Base-by-base conservation (phyloP, 2,888 invertebrate genomes). In the Drosophila diplacantha region DNA sequence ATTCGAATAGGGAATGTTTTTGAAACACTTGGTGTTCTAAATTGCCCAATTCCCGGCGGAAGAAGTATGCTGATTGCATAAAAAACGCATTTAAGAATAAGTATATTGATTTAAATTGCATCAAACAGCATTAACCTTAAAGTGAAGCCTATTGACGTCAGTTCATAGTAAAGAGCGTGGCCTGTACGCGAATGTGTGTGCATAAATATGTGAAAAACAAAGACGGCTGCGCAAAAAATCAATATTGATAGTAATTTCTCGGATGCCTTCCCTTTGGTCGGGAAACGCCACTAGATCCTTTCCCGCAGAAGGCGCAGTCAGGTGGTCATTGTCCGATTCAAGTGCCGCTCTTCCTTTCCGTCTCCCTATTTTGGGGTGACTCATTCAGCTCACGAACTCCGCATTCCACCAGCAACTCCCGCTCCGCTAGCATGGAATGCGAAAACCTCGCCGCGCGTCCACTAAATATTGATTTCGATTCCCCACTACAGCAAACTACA, bases 241-340 rank as follows among this genome's bases (percentile, higher is more conserved):
- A 81, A 79, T 79, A 79, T 46, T 71, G 65, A 64, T 78, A 75
- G 65, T 76, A 64, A 68, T 62, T 65, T 72, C 38, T 50, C 35
- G 50, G 50, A 62, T 62, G 51, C 58, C 43, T 31, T 49, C 18
- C 18, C 32, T 35, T 22, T 37, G 31, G 35, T n/a, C 14, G n/a
- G 46, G 35, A 49, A 38, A 47, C 53, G 35, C 31, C 31, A 46
- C 31, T 46, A 46, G 52, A 52, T 52, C 46, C 39, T 50, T 56
- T 57, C 31, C 49, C 24, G 38, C 51, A 63, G 70, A 52, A 66
- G 66, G 69, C 64, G 74, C 78, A 71, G 69, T 80, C 76, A 81
- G 77, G 77, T 81, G 74, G 77, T 71, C 78, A 73, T 64, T 71
- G 81, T 80, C 52, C 65, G 60, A 52, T n/a, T 22, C 14, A 44